Conservation (phyloP, 2,888 invertebrate genomes). For the Hypselothyrea guttata region DNA sequence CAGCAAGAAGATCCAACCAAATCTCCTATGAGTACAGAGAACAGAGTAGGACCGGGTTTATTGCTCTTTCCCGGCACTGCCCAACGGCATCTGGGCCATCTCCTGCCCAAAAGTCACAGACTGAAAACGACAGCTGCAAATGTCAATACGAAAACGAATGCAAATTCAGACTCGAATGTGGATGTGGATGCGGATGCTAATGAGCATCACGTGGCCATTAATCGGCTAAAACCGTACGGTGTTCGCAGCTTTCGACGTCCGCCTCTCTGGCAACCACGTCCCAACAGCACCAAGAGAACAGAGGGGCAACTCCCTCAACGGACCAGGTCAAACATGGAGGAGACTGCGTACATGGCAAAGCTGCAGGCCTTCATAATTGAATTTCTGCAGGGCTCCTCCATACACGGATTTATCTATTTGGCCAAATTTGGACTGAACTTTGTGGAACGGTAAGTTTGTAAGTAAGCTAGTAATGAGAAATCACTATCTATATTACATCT, state of each 20-base stretch:
- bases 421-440: constrained; percentile 80
- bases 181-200: constrained; percentile 22
- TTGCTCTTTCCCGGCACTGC: constrained; percentile 62
- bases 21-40: not conserved
- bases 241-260: constrained; percentile 66
- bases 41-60: constrained; percentile 48
- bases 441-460: constrained; percentile 77
- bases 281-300: not conserved
- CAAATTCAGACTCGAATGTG: constrained; percentile 12
- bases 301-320: not conserved
- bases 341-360: constrained; percentile 48
- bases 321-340: not conserved
- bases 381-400: constrained; percentile 80
- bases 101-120: constrained; percentile 1
- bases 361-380: constrained; percentile 78
- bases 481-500: too few species aligned
- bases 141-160: constrained; percentile 26
- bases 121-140: constrained; percentile 6
- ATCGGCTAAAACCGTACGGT: constrained; percentile 43
- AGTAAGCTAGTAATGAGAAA: too few species aligned
- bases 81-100: constrained; percentile 34
- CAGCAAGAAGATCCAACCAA: constrained; percentile 13
- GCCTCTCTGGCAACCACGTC: constrained; percentile 48
- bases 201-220: constrained; percentile 36
- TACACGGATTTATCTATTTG: constrained; percentile 82